Percentiles rank a stretch among this genome's conserved stretches.
Evolutionary conservation across 2,113 vertebrate genomes (phyloP).

Genomic region (Pongo abelii): DNA sequence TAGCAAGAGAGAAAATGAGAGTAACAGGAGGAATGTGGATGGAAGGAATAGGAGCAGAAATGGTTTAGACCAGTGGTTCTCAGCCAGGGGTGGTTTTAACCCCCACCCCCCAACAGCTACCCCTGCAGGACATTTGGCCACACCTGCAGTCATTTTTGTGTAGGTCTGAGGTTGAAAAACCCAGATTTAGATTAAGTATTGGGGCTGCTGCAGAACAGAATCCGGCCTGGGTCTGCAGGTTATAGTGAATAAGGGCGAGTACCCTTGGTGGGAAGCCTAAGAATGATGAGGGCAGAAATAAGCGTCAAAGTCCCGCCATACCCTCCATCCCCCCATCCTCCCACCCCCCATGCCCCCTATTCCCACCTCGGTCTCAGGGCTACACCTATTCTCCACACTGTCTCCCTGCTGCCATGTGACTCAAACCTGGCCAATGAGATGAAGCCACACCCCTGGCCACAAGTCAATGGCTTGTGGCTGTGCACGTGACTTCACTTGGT

Average conservation of each 20-base stretch:
- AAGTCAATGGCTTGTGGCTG: neutral
- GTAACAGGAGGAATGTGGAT: neutral
- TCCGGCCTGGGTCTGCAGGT: neutral
- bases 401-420: accelerated
- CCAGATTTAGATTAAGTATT: neutral
- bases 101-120: accelerated
- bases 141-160: neutral
- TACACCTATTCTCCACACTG: neutral
- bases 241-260: neutral
- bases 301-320: accelerated
- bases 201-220: no score
- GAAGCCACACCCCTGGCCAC: neutral
- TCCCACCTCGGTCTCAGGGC: neutral
- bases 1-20: neutral
- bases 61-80: neutral
- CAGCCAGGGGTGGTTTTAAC: neutral
- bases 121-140: neutral
- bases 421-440: neutral
- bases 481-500: neutral
- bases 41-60: neutral
- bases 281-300: neutral
- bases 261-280: neutral
- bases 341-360: neutral
- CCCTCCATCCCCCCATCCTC: no score
- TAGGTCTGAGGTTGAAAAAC: neutral